Conservation (phyloP, 2,888 invertebrate genomes). For the Tillus elongatus region DNA sequence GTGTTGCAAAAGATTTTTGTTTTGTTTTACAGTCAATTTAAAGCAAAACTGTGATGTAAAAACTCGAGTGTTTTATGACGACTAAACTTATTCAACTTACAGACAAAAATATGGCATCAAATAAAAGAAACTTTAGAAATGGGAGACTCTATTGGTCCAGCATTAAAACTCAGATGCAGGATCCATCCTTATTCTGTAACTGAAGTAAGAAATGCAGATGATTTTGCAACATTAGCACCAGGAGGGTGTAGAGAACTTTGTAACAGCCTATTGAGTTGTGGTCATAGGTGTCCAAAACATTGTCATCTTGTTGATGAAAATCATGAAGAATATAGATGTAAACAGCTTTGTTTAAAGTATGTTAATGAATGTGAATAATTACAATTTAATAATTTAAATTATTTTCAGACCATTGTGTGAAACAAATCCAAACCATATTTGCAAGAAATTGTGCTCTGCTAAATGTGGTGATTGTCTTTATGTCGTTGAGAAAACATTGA, state of each 20-base stretch:
- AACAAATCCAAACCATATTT: slow-evolving; percentile 44
- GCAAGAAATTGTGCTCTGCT: slow-evolving; percentile 44
- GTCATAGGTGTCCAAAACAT: slow-evolving; percentile 51
- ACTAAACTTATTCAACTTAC: too few relatives aligned
- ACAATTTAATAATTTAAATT: too few relatives aligned
- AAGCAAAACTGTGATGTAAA: too few relatives aligned
- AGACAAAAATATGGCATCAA: slow-evolving; percentile 53
- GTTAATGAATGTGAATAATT: too few relatives aligned
- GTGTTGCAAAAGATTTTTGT: too few relatives aligned
- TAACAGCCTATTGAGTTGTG: slow-evolving; percentile 43
- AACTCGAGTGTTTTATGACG: too few relatives aligned
- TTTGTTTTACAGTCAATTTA: too few relatives aligned
- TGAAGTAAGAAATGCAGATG: slow-evolving; percentile 34
- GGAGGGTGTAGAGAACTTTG: slow-evolving; percentile 55
- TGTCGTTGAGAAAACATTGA: slow-evolving; percentile 38
- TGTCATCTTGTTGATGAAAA: slow-evolving; percentile 53
- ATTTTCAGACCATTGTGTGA: slow-evolving; percentile 44
- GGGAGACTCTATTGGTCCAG: slow-evolving; percentile 47
- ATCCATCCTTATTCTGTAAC: slow-evolving; percentile 43
- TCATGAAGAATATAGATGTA: slow-evolving; percentile 46
- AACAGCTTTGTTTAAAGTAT: slow-evolving; percentile 45
- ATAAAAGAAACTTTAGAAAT: slow-evolving; percentile 44
- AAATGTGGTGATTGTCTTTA: slow-evolving; percentile 43
- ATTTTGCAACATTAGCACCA: slow-evolving; percentile 47
- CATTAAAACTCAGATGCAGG: slow-evolving; percentile 46